Evolutionary conservation across 1,140 invertebrate species (phyloP), one percentile per base, ranked within the genome.

Genomic region (Diuraphis noxia): DNA sequence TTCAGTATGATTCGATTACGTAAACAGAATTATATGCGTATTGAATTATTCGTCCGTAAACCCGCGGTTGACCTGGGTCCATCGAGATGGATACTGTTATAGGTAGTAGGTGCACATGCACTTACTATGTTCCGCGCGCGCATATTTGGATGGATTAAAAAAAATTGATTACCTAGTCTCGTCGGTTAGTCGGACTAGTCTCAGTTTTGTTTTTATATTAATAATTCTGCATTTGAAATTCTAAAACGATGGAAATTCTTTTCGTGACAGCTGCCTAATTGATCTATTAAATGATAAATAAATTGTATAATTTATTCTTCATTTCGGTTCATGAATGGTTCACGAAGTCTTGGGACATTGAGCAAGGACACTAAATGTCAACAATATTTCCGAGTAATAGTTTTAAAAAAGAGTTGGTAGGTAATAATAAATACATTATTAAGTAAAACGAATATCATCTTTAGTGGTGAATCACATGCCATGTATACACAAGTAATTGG

Each of bases 351-450:
- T 46, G n/a, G 41, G 7, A 46, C 41, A 46, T 46, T 34, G 41
- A 85, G 41, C 17, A 46, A 85, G n/a, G 41, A 46, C 41, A 46
- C n/a, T 46, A 38, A 46, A n/a, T 21, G 34, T n/a, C n/a, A 8
- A 43, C 30, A 1, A 84, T 41, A 84, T 85, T 46, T 5, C 13
- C 17, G 82, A 43, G 82, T 19, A 46, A 43, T 34, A 34, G n/a
- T 85, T 85, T 19, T 8, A 46, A 34, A 85, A 85, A 34, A 46
- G 10, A 38, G 21, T 81, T 6, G 56, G 30, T 63, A 72, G n/a
- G 56, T 72, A 72, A 72, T 72, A 72, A n/a, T 72, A 72, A 72
- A 72, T 72, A 72, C n/a, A 72, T 81, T 81, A 38, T 72, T 72
- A 72, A 72, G 46, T n/a, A n/a, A 19, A 84, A 43, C 4, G 81